These are phyloP conservation scores for Taphrorychus bicolor DNA, from an alignment of 2,888 invertebrate species.

Conservation along the genomic window DNA sequence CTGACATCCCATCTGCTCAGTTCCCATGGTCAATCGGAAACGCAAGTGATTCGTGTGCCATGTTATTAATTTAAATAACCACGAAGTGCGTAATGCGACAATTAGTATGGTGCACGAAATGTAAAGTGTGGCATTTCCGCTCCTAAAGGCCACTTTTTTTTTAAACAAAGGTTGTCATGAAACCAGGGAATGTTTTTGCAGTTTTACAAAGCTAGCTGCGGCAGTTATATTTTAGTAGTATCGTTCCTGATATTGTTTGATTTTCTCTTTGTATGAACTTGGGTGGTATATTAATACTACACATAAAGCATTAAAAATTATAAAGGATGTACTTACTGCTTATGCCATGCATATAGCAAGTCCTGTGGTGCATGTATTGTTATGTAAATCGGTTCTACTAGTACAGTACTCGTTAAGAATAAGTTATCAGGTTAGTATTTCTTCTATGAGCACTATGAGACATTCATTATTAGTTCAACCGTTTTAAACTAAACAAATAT, in stretches of 20 bases:
- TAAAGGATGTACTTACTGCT: background rate
- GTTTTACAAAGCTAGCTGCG: background rate
- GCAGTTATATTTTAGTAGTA: background rate
- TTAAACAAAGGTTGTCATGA: background rate
- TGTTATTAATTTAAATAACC: conserved; percentile 32
- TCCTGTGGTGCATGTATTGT: conserved; percentile 5
- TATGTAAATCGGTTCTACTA: conserved; percentile 16
- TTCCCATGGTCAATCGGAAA: conserved; percentile 30
- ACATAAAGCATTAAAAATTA: background rate
- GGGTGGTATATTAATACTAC: conserved; percentile 1
- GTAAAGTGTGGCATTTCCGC: conserved; percentile 14
- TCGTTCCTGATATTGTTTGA: background rate
- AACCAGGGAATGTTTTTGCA: background rate
- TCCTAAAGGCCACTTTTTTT: conserved; percentile 16
- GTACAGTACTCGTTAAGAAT: conserved; percentile 12
- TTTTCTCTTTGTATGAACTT: background rate
- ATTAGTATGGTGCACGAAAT: conserved; percentile 16
- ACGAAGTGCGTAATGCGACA: conserved; percentile 19
- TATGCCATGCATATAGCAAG: background rate
- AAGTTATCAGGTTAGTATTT: background rate
- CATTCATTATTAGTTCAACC: too few relatives aligned
- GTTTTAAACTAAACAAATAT: too few relatives aligned
- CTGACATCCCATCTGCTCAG: background rate
- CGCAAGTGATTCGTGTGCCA: conserved; percentile 25
- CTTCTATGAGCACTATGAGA: too few relatives aligned